Evolutionary conservation across 2,113 vertebrate genomes (phyloP), one percentile per base, ranked within the genome.

Genomic region (Pelvicachromis taeniatus): DNA sequence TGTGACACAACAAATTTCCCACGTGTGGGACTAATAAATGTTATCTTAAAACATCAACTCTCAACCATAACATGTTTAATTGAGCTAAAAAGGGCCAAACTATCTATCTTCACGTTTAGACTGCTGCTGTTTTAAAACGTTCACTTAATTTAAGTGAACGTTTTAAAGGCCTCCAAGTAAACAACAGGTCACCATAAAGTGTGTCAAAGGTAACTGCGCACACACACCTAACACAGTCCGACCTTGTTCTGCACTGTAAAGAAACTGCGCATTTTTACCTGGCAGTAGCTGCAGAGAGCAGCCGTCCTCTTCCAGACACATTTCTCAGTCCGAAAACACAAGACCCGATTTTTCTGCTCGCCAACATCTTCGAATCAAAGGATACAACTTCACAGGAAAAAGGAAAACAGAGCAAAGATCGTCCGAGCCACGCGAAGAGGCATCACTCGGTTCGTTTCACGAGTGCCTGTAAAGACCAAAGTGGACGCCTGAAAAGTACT

Each of bases 291-390:
- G 53, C 55, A 31, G 50, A 38, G 0, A 90, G 23, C 17, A 11
- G 8, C 23, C 33, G 79, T 78, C 58, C 35, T 59, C 73, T 23
- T 3, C 78, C 14, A 11, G 29, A 52, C 4, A 81, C 70, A 80
- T 92, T 55, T 78, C 70, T 91, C 4, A 93, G 40, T 4, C 83
- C 80, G 1, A 26, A 75, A 33, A 93, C 3, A 61, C 26, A 88
- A 1, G 35, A 31, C 75, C 54, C 77, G 1, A 82, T 5, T 8
- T 91, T 26, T 61, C 88, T 93, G 16, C 59, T 91, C 56, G 85
- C 53, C 82, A 94, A 78, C 96, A 96, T 95, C 80, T 58, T 61
- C 1, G 9, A 10, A 19, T 7, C 7, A n/a, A 13, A 50, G 5
- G 3, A 1, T 17, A n/a, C 23, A 19, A 16, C 35, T 23, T 38